A percentile compares a stretch with the other conserved stretches of the same genome.
phyloP scores from a whole-genome alignment of 2,113 vertebrate genomes.

The Xenotilapia flavipinnis region DNA sequence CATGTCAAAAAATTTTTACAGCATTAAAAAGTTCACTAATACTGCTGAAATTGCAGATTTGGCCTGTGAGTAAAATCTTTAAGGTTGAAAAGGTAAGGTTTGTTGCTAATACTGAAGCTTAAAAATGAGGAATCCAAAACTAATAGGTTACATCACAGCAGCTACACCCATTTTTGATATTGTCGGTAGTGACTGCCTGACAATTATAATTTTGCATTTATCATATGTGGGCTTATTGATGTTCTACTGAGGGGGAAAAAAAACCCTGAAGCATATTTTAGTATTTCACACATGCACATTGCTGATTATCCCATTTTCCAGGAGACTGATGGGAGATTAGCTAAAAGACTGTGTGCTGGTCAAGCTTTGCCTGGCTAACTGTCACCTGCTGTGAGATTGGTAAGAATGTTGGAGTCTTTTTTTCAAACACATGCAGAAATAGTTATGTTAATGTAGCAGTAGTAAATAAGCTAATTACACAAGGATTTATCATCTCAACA shows the following conservation, averaged over 20 bases:
- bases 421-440: too few species aligned
- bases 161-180: background rate
- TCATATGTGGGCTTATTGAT: background rate
- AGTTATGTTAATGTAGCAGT: too few species aligned
- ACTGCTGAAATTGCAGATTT: background rate
- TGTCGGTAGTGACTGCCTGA: background rate
- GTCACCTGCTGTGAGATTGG: background rate
- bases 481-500: background rate
- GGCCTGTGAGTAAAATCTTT: too few species aligned
- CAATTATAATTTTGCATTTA: background rate
- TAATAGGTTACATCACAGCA: background rate
- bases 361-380: background rate
- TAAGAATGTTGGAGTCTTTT: background rate
- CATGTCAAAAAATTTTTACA: rapidly evolving
- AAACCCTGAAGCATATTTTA: background rate
- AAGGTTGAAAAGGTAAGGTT: too few species aligned
- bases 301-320: background rate
- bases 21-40: background rate
- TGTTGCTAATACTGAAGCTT: background rate
- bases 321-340: background rate
- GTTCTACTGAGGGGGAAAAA: rapidly evolving
- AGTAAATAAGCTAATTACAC: background rate
- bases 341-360: background rate
- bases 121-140: background rate
- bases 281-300: background rate